Evolutionary conservation across 2,888 invertebrate genomes (phyloP).

Genomic region (Protophormia terraenovae): DNA sequence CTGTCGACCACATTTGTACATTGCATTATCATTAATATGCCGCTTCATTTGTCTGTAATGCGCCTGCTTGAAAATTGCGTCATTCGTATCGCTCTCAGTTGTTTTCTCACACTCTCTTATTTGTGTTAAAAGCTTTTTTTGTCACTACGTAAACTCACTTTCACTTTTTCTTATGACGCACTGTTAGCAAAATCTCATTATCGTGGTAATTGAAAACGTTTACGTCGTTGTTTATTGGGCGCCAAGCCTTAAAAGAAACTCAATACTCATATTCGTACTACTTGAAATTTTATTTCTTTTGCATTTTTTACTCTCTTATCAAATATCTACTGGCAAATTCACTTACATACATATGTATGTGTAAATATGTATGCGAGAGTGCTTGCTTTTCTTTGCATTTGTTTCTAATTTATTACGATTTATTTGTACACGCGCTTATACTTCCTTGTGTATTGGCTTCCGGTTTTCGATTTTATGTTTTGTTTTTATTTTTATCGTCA

Average conservation of each 20-base stretch:
- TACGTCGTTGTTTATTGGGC: conserved; percentile 53
- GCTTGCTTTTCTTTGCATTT: conserved; percentile 16
- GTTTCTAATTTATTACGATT: conserved; percentile 25
- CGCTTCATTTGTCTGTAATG: conserved; percentile 31
- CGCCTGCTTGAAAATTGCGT: conserved; percentile 30
- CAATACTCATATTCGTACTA: background rate
- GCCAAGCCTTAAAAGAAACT: conserved; percentile 40
- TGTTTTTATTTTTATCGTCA: conserved; percentile 58
- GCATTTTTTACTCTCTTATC: background rate
- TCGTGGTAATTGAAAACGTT: conserved; percentile 48
- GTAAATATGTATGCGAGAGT: conserved; percentile 18
- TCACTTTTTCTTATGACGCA: conserved; percentile 65
- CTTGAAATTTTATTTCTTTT: conserved; percentile 8
- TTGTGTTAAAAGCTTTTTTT: conserved; percentile 8
- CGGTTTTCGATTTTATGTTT: conserved; percentile 75
- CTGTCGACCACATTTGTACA: background rate
- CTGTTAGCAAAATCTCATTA: conserved; percentile 52
- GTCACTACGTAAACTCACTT: conserved; percentile 50
- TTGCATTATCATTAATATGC: conserved; percentile 42
- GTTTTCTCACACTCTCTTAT: conserved; percentile 8
- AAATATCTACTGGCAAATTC: conserved; percentile 55
- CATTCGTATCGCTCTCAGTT: conserved; percentile 3
- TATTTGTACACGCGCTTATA: conserved; percentile 58
- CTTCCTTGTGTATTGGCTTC: conserved; percentile 75
- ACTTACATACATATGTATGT: conserved; percentile 24